Evolutionary conservation across 1,140 invertebrate species (phyloP), one percentile per base, ranked within the genome.

Genomic region (Ptiloglossa arizonensis): DNA sequence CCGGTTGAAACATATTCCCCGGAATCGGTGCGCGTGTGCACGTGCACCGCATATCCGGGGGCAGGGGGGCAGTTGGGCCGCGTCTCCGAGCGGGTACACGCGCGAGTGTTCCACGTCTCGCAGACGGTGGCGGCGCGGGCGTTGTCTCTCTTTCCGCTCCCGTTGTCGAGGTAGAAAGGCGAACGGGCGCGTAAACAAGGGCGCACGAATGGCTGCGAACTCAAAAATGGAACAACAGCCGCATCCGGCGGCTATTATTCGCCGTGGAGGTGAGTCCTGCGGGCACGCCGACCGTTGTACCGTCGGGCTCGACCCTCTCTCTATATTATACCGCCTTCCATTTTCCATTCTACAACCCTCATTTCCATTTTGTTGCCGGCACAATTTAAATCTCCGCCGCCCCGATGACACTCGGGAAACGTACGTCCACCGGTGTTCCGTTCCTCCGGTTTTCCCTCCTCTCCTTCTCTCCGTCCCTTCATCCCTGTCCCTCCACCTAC

Each of bases 171-270:
- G 29, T 19, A 50, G 46, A 67, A 69, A 48, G 56, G 50, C 54
- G 71, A 35, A 44, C 62, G 70, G 68, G 56, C 54, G 64, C 83
- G 79, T 74, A 86, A 86, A 86, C 80, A 86, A 80, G 74, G 69
- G 59, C 64, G 46, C 70, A 64, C 77, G 77, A 86, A 81, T 81
- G 73, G 72, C 73, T 68, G 81, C 71, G 38, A 79, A 83, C 80
- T 86, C 84, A 87, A 87, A 87, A 87, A 87, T 87, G 86, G 80
- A 85, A 87, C 86, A 87, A 87, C 86, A 79, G 79, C 64, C 74
- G 71, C 81, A 79, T 87, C 78, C 86, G 86, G 48, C 78, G 63
- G 71, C 83, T 82, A 85, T 87, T 87, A 87, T 87, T 86, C 80
- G 76, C 70, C 76, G 77, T 70, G 57, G 81, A 82, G 78, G 63